Percentiles rank a stretch among this genome's conserved stretches.
Evolutionary conservation across 2,797 vertebrate genomes (phyloP).

Genomic region (Siniperca obscura): DNA sequence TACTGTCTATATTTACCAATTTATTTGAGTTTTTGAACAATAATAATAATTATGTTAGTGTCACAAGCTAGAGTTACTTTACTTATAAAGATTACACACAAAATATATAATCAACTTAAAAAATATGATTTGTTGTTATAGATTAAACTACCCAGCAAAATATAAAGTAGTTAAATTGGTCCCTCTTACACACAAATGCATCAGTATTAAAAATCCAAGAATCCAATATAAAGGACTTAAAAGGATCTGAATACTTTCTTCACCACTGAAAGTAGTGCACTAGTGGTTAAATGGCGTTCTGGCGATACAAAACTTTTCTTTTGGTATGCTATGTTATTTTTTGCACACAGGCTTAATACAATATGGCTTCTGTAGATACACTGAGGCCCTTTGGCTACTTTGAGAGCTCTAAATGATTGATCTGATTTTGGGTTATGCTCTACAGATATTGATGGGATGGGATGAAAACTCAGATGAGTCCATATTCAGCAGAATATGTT

Average conservation of each 20-base stretch:
- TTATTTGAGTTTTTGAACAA: too few species aligned
- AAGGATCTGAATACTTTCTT: not conserved
- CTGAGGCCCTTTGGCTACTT: not conserved
- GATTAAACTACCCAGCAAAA: too few species aligned
- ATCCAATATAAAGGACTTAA: not conserved
- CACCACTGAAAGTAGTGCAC: not conserved
- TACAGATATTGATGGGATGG: not conserved
- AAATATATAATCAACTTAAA: too few species aligned
- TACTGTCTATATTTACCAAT: too few species aligned
- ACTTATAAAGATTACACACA: too few species aligned
- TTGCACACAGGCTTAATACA: not conserved
- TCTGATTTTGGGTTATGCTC: not conserved
- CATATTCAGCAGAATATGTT: not conserved
- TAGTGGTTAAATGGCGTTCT: not conserved
- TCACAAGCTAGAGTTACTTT: too few species aligned
- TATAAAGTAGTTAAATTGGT: too few species aligned
- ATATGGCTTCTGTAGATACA: not conserved
- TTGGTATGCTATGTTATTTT: not conserved
- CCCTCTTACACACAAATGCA: too few species aligned
- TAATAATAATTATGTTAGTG: not conserved
- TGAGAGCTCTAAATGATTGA: not conserved
- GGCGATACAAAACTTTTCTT: not conserved
- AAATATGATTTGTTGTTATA: too few species aligned
- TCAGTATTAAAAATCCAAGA: not conserved
- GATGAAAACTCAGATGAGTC: not conserved